phyloP scores from a whole-genome alignment of 2,888 invertebrate genomes.

The Patella pellucida region DNA sequence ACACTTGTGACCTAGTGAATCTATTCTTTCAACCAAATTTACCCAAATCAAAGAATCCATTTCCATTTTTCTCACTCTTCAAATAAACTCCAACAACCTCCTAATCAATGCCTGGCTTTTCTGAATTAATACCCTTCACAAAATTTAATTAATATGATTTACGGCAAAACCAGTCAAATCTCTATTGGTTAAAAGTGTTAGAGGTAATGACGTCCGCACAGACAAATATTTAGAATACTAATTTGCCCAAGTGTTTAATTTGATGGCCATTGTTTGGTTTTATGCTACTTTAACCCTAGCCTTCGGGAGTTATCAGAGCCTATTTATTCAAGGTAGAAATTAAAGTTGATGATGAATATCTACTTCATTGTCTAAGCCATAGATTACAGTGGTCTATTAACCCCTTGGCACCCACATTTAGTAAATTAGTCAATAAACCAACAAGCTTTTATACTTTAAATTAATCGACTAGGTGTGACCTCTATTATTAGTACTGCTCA shows the following conservation, averaged over 20 bases:
- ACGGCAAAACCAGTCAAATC: background rate
- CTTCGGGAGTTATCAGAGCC: background rate
- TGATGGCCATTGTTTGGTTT: background rate
- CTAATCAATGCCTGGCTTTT: constrained; percentile 1
- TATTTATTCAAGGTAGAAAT: constrained; percentile 1
- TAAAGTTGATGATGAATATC: background rate
- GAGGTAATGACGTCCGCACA: background rate
- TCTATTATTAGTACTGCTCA: too few species aligned
- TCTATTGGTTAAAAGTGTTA: background rate
- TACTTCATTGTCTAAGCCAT: background rate
- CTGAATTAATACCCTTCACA: background rate
- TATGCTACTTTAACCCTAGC: background rate
- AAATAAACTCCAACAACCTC: background rate
- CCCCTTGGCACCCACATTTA: background rate
- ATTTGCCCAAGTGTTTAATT: constrained; percentile 3
- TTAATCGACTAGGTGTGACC: too few species aligned
- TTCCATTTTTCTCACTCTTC: background rate
- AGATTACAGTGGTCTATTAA: background rate
- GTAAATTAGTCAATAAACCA: too few species aligned
- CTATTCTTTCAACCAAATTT: constrained; percentile 9
- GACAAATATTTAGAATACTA: constrained; percentile 10
- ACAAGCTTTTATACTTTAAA: too few species aligned
- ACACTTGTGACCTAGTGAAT: constrained; percentile 9
- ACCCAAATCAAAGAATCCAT: background rate
- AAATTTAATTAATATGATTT: constrained; percentile 2